Base-by-base conservation (phyloP, 2,113 vertebrate species). In the Oryzias celebensis region DNA sequence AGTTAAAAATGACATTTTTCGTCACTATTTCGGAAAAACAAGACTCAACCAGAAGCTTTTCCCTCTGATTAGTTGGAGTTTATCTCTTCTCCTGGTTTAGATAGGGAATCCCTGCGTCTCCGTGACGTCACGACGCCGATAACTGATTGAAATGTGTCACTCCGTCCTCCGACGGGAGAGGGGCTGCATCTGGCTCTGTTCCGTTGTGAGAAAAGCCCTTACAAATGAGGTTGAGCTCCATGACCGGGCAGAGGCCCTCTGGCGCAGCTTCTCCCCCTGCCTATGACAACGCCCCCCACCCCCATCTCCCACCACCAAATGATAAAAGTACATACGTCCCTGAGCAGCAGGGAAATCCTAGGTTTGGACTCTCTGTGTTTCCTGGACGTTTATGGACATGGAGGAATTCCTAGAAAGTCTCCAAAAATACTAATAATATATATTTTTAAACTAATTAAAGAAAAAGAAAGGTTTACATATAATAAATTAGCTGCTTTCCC, bases 141-240 rank as follows among this genome's bases (percentile, higher is more conserved):
- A 45, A 60, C 5, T 73, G 72, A 81, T 77, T 80, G 68, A 82
- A 76, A 67, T 61, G 72, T 66, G 44, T 73, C 48, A 47, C 66
- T 48, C 46, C 64, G 26, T 42, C 68, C 45, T 58, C 66, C 65
- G 47, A 46, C 77, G 36, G 12, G 47, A 18, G 20, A n/a, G 52
- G 14, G 58, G 59, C 67, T 69, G 28, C 61, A 78, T 88, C 64
- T 82, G 80, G 65, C 70, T 74, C 61, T 71, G 10, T 55, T 43
- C 77, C 55, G 75, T 71, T 65, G 59, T 7, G 22, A 68, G 71
- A 75, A 87, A 83, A 87, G 78, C 81, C 76, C 71, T 79, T 75
- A 78, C 83, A 88, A 87, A 86, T 88, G 76, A 57, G 79, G 73
- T 80, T 85, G 84, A 88, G 81, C 89, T 86, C 85, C 87, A 85